A percentile compares a stretch with the other conserved stretches of the same genome.
These are phyloP conservation scores for Diaprepes abbreviatus DNA, from an alignment of 2,888 invertebrate species.

Conservation along the genomic window DNA sequence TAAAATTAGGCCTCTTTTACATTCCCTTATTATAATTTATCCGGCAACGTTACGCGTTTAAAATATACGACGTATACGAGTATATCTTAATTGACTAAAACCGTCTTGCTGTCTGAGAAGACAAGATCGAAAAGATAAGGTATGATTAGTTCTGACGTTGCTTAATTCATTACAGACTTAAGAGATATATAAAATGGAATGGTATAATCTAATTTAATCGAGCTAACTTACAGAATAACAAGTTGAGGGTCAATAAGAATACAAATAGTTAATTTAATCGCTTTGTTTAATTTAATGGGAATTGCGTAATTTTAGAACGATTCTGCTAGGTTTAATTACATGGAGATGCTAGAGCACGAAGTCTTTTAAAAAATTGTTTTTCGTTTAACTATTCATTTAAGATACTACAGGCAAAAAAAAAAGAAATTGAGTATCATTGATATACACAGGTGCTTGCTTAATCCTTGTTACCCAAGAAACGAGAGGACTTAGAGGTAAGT, in stretches of 20 bases:
- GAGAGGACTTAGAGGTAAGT: too few species aligned
- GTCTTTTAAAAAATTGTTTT: too few species aligned
- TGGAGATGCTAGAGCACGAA: too few species aligned
- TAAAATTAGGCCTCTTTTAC: constrained; percentile 3
- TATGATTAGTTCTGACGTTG: constrained; percentile 21
- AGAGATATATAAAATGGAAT: constrained; percentile 3
- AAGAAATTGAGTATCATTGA: too few species aligned
- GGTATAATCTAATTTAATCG: constrained; percentile 1
- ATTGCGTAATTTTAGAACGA: too few species aligned
- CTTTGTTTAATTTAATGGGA: too few species aligned
- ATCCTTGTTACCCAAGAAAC: too few species aligned
- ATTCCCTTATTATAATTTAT: constrained; percentile 17
- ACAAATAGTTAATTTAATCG: too few species aligned
- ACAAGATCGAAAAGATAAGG: constrained; percentile 17
- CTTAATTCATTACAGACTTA: constrained; percentile 14
- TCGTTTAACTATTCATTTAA: too few species aligned
- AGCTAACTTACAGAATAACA: neutral
- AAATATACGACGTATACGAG: constrained; percentile 11
- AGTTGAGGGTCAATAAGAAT: neutral
- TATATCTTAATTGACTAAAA: neutral
- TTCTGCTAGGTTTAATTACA: too few species aligned
- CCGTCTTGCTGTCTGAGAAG: neutral
- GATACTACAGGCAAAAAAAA: too few species aligned
- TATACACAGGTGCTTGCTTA: too few species aligned
- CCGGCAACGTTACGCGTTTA: neutral